Percentiles rank a stretch among this genome's conserved stretches.
phyloP scores from a whole-genome alignment of 2,888 invertebrate species.

The Brachyptera putata region DNA sequence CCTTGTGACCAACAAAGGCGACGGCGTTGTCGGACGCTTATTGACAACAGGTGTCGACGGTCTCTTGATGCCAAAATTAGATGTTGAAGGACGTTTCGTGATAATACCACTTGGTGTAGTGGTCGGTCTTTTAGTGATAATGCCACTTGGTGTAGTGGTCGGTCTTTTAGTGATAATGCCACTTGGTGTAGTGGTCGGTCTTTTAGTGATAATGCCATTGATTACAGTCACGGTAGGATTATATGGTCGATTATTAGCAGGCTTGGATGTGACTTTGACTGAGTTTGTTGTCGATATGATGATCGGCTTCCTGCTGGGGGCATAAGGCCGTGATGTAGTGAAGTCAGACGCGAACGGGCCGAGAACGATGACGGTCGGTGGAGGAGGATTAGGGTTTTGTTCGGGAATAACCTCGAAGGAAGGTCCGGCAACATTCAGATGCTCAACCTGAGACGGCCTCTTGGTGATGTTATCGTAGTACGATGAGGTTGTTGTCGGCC shows the following conservation, averaged over 20 bases:
- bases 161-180: conserved; percentile 20
- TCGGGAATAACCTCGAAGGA: conserved; percentile 1
- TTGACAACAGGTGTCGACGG: conserved; percentile 34
- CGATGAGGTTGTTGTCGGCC: background rate
- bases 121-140: conserved; percentile 23
- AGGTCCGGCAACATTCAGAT: background rate
- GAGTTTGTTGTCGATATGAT: conserved; percentile 5
- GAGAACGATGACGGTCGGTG: conserved; percentile 58
- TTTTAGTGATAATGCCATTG: background rate
- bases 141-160: conserved; percentile 33
- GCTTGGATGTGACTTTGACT: conserved; percentile 23
- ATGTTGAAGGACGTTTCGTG: conserved; percentile 37
- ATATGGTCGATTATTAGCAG: conserved; percentile 31
- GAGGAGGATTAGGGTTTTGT: conserved; percentile 29
- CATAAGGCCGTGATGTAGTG: conserved; percentile 26
- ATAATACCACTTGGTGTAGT: too few species aligned
- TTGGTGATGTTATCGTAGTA: background rate
- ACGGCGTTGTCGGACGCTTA: conserved; percentile 28
- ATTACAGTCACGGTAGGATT: background rate
- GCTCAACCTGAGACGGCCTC: background rate
- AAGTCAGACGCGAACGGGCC: conserved; percentile 42
- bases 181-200: conserved; percentile 16
- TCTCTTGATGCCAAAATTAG: conserved; percentile 28
- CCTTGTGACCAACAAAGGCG: too few species aligned
- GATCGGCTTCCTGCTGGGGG: conserved; percentile 15